Conservation (phyloP, 2,113 vertebrate genomes). For the Gasterosteus nipponicus region DNA sequence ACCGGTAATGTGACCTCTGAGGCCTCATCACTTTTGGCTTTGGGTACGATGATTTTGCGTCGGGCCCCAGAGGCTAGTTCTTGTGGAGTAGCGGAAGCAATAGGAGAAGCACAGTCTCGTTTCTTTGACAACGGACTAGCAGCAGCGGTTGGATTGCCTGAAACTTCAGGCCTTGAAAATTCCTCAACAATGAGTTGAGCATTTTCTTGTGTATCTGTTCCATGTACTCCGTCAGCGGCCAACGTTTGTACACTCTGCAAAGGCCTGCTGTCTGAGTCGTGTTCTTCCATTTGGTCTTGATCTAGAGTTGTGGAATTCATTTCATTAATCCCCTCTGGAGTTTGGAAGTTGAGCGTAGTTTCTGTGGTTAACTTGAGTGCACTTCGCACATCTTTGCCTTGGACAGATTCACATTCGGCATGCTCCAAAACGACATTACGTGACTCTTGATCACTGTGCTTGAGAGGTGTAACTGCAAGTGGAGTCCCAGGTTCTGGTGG, state of each 20-base stretch:
- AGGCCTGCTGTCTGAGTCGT: neutral
- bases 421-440: neutral
- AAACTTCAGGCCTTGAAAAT: conserved; percentile 3
- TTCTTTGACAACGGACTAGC: conserved; percentile 69
- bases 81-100: conserved; percentile 91
- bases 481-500: conserved; percentile 13
- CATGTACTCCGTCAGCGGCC: neutral
- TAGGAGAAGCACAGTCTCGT: conserved; percentile 60
- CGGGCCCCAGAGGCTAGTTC: conserved; percentile 94
- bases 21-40: conserved; percentile 77
- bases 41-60: conserved; percentile 89
- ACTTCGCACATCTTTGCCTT: conserved; percentile 1
- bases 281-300: conserved; percentile 25
- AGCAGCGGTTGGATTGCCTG: conserved; percentile 33
- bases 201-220: conserved; percentile 1
- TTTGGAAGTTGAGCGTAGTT: conserved; percentile 33
- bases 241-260: neutral
- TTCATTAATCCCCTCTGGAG: neutral
- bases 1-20: conserved; percentile 43
- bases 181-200: conserved; percentile 24
- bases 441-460: conserved; percentile 3
- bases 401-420: conserved; percentile 24
- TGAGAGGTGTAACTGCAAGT: conserved; percentile 7
- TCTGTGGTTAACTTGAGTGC: conserved; percentile 11
- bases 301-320: neutral